Conservation (phyloP, 2,113 vertebrate genomes). For the Agapornis roseicollis region DNA sequence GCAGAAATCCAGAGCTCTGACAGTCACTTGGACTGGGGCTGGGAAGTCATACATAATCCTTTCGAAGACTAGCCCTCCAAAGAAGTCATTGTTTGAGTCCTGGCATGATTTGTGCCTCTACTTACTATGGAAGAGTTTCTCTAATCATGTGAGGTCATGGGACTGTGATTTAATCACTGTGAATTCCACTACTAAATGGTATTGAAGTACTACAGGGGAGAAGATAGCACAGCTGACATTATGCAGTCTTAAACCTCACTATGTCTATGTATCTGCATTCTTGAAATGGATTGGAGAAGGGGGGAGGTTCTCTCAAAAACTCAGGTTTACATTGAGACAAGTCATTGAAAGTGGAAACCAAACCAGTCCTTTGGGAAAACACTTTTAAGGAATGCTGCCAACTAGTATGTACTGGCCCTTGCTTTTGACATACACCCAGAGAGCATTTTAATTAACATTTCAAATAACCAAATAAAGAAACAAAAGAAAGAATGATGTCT, state of each 20-base stretch:
- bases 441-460: slow-evolving; percentile 46
- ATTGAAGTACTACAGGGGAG: background rate
- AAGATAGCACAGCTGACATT: background rate
- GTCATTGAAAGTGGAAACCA: background rate
- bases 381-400: slow-evolving; percentile 55
- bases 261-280: rapidly evolving
- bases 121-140: background rate
- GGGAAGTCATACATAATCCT: slow-evolving; percentile 58
- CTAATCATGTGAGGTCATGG: background rate
- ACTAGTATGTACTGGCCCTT: slow-evolving; percentile 51
- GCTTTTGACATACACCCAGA: background rate
- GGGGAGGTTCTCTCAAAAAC: background rate
- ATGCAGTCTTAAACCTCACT: background rate
- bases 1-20: slow-evolving; percentile 21
- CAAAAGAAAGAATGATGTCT: background rate
- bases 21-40: slow-evolving; percentile 25
- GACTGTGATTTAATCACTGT: background rate
- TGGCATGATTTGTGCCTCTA: background rate
- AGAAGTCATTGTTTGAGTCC: slow-evolving; percentile 38
- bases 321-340: background rate
- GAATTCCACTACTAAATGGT: background rate
- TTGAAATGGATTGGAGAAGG: background rate
- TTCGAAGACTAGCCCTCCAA: background rate
- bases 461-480: background rate
- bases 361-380: background rate